Base-by-base conservation (phyloP, 2,113 vertebrate species). In the Proteles cristata region DNA sequence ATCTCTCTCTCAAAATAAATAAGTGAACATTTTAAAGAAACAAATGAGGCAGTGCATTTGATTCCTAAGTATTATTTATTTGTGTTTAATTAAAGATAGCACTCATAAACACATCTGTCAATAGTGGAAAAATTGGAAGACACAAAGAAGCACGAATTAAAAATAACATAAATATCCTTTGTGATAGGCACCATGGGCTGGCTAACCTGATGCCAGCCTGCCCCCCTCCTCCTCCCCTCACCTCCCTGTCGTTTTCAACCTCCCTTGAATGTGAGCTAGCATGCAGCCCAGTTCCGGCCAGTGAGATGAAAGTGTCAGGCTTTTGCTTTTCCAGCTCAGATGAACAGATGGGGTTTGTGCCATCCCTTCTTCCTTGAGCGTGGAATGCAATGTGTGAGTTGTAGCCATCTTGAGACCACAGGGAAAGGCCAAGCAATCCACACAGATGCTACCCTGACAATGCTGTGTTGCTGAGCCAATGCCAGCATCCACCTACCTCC, bases 361-460 rank as follows among this genome's bases (percentile, higher is more conserved):
- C 26, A 77, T 63, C 9, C 19, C 33, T 33, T 84, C 45, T 66
- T 74, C 15, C 19, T 84, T 48, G 48, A 71, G 81, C 11, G 23
- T 86, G 63, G 69, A 81, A 50, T 77, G 45, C 33, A 50, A 55
- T 2, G 11, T 55, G 26, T 90, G 69, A 65, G 28, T 11, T 61
- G 74, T 35, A 83, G 43, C 21, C 79, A 50, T 82, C 73, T 77
- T 61, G 61, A 77, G 88, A 79, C 39, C 69, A 71, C 16, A 5
- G 50, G 17, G 81, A 90, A 91, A 88, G 86, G 81, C 84, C 35
- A 39, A 90, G 86, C 25, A 69, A 90, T 61, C 48, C 25, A 31
- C 6, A 39, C 86, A 93, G 93, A 93, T 95, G 81, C 93, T 92
- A 61, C 43, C 61, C 65, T 71, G 66, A 82, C 80, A 71, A 23